Conservation (phyloP, 2,888 invertebrate genomes). For the Pachycephus smyrnensis region DNA sequence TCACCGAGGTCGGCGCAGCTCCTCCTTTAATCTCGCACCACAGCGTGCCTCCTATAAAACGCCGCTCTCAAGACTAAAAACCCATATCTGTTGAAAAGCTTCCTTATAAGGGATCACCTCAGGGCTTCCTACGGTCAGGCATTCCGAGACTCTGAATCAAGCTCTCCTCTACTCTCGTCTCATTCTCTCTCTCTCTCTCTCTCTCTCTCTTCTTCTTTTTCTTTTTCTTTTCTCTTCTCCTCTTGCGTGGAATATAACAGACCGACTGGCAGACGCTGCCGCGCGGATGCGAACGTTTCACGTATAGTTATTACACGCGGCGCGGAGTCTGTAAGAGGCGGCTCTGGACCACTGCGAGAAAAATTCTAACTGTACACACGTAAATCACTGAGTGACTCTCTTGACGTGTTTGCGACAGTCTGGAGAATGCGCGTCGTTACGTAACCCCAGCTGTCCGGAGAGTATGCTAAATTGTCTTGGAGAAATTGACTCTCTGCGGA, state of each 20-base stretch:
- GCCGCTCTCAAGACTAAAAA: conserved; percentile 38
- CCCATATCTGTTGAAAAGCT: conserved; percentile 48
- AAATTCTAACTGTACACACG: conserved; percentile 47
- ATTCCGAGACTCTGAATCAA: conserved; percentile 50
- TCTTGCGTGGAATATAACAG: conserved; percentile 28
- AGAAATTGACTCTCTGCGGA: background rate
- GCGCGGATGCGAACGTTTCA: background rate
- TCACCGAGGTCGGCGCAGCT: background rate
- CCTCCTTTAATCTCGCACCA: background rate
- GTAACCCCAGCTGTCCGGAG: background rate
- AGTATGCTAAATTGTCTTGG: background rate
- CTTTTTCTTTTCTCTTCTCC: conserved; percentile 17
- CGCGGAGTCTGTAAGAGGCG: background rate
- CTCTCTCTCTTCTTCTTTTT: background rate
- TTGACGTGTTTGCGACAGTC: background rate
- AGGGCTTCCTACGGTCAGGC: conserved; percentile 42
- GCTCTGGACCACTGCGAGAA: conserved; percentile 12
- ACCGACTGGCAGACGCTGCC: background rate
- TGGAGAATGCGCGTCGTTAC: background rate
- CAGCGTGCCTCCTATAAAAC: background rate
- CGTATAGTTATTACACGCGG: conserved; percentile 22
- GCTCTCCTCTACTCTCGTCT: background rate
- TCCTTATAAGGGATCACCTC: conserved; percentile 42
- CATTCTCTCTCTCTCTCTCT: background rate
- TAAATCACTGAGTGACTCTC: conserved; percentile 35